A percentile compares a stretch with the other conserved stretches of the same genome.
These are phyloP conservation scores for Eupeodes corollae DNA, from an alignment of 1,140 invertebrate genomes.

Conservation along the genomic window DNA sequence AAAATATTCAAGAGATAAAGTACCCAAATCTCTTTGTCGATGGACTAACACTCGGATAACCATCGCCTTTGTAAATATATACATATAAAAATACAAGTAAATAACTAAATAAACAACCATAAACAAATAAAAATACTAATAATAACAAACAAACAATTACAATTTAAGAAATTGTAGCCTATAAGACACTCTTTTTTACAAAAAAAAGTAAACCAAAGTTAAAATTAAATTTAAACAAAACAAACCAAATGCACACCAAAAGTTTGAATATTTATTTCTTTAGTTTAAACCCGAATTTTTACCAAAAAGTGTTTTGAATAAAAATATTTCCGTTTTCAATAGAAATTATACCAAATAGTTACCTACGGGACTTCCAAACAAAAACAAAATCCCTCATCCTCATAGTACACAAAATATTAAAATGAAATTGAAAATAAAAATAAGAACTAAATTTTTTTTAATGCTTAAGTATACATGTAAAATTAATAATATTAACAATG, in stretches of 20 bases:
- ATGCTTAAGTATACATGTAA: background rate
- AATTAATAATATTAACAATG: background rate
- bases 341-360: no score
- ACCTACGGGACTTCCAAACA: no score
- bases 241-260: no score
- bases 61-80: constrained; percentile 33
- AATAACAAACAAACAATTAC: constrained; percentile 9
- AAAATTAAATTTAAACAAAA: background rate
- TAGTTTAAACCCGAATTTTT: no score
- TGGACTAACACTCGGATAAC: constrained; percentile 30
- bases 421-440: no score
- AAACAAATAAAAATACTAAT: constrained; percentile 8
- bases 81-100: background rate
- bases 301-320: no score
- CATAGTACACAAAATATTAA: no score
- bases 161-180: background rate
- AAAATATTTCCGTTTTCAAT: no score
- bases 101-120: constrained; percentile 18
- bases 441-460: no score
- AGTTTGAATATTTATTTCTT: no score
- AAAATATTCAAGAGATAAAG: constrained; percentile 33
- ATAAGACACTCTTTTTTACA: background rate
- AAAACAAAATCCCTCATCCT: no score
- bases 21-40: constrained; percentile 35
- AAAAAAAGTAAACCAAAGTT: background rate